These are phyloP conservation scores for Orthosia gothica DNA, from an alignment of 2,888 invertebrate species.

Conservation along the genomic window DNA sequence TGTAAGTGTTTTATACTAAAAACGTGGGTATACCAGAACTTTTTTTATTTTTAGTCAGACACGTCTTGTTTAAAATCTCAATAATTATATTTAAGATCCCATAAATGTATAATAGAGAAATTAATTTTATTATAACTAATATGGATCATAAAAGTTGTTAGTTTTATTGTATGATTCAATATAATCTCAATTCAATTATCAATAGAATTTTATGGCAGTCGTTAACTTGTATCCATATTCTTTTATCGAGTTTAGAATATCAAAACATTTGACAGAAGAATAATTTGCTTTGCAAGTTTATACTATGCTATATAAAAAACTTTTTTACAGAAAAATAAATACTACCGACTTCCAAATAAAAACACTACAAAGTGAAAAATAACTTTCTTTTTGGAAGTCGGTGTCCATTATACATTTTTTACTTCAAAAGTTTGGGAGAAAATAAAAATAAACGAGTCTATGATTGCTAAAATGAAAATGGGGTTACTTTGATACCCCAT, in stretches of 20 bases:
- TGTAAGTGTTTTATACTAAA: neutral
- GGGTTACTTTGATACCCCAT: too few relatives aligned
- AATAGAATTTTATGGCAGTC: neutral
- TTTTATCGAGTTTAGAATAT: neutral
- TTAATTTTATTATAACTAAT: slow-evolving; percentile 15
- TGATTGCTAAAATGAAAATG: too few relatives aligned
- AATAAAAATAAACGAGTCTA: too few relatives aligned
- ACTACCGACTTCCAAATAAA: too few relatives aligned
- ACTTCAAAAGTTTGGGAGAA: too few relatives aligned
- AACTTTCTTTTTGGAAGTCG: too few relatives aligned
- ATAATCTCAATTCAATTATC: neutral
- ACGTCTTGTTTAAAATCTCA: slow-evolving; percentile 1
- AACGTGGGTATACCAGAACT: neutral
- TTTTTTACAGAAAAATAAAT: too few relatives aligned
- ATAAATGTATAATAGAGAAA: slow-evolving; percentile 3
- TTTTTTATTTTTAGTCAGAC: neutral
- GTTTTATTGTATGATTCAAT: slow-evolving; percentile 15
- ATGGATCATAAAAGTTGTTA: neutral
- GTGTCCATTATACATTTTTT: too few relatives aligned
- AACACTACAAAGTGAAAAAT: too few relatives aligned
- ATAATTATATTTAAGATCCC: neutral
- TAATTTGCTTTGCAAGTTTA: neutral
- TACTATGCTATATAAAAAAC: neutral
- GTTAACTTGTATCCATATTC: neutral
- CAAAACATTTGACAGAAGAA: neutral